Evolutionary conservation across 2,888 invertebrate species (phyloP), one percentile per base, ranked within the genome.

Genomic region (Cinara cedri): DNA sequence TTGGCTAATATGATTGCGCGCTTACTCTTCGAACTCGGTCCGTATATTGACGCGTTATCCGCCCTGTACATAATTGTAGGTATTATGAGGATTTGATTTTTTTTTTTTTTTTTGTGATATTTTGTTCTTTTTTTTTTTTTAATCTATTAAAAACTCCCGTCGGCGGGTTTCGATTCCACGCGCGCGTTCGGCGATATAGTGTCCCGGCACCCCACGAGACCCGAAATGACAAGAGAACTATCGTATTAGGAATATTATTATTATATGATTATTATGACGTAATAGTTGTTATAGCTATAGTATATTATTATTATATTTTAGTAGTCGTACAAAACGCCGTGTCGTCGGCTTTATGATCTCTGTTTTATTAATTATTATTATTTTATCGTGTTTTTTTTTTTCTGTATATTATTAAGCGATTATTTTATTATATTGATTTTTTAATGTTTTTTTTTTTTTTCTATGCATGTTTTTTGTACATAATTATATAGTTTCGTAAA

Each of bases 311-410:
- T 10, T 44, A n/a, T 42, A 44, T 44, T 13, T 65, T 19, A 14
- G 13, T 55, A 19, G 76, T 55, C 46, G 62, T 72, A 72, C 62
- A 72, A n/a, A 62, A 62, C 62, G 68, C 16, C 57, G 26, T n/a
- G n/a, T 55, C 44, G 57, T 68, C 26, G 76, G 68, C 34, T 46
- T 57, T 68, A 76, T 76, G 76, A 76, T 76, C 76, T 76, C 76
- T 68, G 57, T 76, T 68, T 51, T 51, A 68, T 66, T 57, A 66
- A 34, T 34, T 34, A 34, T 54, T 65, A 51, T 68, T 46, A 65
- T 66, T 75, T 51, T 66, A 65, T 55, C 49, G 24, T 76, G 46
- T 68, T 57, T 55, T n/a, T n/a, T n/a, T n/a, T n/a, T n/a, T n/a
- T n/a, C n/a, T n/a, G n/a, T n/a, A n/a, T n/a, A n/a, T n/a, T n/a